These are phyloP conservation scores for Heteromyza rotundicornis DNA, from an alignment of 2,888 invertebrate species.

Conservation along the genomic window DNA sequence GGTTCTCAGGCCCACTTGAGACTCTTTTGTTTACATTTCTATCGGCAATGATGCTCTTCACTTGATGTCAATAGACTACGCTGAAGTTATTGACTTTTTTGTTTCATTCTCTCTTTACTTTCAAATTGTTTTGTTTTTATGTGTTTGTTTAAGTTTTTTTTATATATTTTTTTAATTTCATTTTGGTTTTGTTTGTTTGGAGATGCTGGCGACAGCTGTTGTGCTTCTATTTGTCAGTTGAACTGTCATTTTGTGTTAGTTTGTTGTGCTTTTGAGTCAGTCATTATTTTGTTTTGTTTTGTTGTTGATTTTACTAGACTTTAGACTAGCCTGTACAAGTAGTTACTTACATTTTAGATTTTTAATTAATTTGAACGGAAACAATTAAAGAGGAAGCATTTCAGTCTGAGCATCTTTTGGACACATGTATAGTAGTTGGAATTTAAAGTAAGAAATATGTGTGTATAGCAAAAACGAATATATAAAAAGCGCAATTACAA, in stretches of 20 bases:
- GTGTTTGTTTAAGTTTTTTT: too few species aligned
- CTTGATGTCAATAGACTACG: background rate
- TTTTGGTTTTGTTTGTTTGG: background rate
- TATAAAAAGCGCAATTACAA: too few species aligned
- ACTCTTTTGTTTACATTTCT: background rate
- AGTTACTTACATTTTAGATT: background rate
- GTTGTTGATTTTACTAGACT: background rate
- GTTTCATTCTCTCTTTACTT: too few species aligned
- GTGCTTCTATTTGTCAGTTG: conserved; percentile 4
- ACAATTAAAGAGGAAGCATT: background rate
- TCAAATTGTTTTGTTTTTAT: too few species aligned
- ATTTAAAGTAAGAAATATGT: too few species aligned
- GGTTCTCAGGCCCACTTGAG: too few species aligned
- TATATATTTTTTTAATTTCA: too few species aligned
- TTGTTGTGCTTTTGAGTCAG: background rate
- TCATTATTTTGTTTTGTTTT: background rate
- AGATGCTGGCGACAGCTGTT: conserved; percentile 7
- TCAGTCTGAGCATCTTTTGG: too few species aligned
- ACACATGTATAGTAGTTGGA: too few species aligned
- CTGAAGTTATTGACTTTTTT: background rate
- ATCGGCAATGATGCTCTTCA: background rate
- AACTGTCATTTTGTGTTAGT: background rate
- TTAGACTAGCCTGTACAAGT: background rate
- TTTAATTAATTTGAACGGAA: background rate
- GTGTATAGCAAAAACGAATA: too few species aligned